Percentiles rank a stretch among this genome's conserved stretches.
phyloP scores from a whole-genome alignment of 2,888 invertebrate genomes.

The Lobophora halterata region DNA sequence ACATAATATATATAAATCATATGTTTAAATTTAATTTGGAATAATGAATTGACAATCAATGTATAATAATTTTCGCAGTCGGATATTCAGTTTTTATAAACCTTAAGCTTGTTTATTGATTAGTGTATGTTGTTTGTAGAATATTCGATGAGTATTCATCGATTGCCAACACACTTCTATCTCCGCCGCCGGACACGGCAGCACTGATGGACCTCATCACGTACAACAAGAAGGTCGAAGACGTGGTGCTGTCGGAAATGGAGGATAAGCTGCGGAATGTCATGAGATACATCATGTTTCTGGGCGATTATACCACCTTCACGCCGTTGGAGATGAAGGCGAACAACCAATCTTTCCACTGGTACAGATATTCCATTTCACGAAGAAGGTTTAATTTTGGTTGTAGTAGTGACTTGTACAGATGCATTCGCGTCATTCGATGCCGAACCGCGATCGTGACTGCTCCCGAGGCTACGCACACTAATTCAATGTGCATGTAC shows the following conservation, averaged over 20 bases:
- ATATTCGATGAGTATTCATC: conserved; percentile 91
- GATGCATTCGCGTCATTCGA: too few species aligned
- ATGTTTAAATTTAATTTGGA: too few species aligned
- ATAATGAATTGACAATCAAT: too few species aligned
- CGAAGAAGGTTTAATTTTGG: conserved; percentile 7
- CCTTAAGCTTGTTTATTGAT: too few species aligned
- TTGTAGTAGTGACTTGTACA: too few species aligned
- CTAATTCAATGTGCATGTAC: too few species aligned
- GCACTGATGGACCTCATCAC: conserved; percentile 91
- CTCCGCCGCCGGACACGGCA: conserved; percentile 90
- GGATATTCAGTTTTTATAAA: too few species aligned
- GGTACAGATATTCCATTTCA: conserved; percentile 73
- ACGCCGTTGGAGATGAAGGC: conserved; percentile 93
- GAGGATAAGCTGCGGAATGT: conserved; percentile 86
- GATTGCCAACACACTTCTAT: conserved; percentile 89
- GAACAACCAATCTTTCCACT: conserved; percentile 93
- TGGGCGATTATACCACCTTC: conserved; percentile 90
- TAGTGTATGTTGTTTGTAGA: conserved; percentile 61
- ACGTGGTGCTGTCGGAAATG: conserved; percentile 85
- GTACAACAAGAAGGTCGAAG: conserved; percentile 88
- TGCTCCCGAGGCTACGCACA: too few species aligned
- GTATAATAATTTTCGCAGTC: too few species aligned
- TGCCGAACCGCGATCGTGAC: too few species aligned
- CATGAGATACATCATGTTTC: conserved; percentile 88
- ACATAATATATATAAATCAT: too few species aligned